These are phyloP conservation scores for Drosophila peninsularis DNA, from an alignment of 2,888 invertebrate species.

Conservation along the genomic window DNA sequence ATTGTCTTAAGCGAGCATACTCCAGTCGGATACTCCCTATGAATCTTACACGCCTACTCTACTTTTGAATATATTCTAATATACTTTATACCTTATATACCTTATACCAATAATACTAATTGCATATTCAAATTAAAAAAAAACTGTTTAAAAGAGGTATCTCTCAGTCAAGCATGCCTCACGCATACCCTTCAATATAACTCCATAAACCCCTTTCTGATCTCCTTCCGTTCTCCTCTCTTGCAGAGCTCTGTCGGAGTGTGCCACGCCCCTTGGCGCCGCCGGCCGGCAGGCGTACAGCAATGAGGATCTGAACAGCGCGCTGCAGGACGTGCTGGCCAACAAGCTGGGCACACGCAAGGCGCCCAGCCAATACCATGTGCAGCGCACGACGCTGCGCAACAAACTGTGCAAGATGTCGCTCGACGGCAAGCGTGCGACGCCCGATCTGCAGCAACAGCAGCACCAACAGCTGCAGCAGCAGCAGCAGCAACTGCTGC, in stretches of 20 bases:
- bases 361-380: constrained; percentile 97
- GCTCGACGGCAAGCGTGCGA: constrained; percentile 83
- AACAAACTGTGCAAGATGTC: constrained; percentile 96
- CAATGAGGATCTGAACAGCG: constrained; percentile 97
- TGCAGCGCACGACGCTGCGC: constrained; percentile 97
- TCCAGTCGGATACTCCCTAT: too few relatives aligned
- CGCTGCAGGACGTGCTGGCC: constrained; percentile 96
- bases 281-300: constrained; percentile 91
- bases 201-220: neutral
- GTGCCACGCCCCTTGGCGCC: constrained; percentile 85
- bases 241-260: constrained; percentile 88
- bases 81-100: too few relatives aligned
- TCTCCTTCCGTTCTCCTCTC: neutral
- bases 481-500: constrained; percentile 48
- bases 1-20: too few relatives aligned
- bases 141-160: too few relatives aligned
- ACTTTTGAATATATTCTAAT: too few relatives aligned
- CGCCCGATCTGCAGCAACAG: constrained; percentile 57
- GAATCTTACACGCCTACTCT: too few relatives aligned
- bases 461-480: constrained; percentile 42
- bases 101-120: too few relatives aligned
- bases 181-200: too few relatives aligned
- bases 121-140: too few relatives aligned
- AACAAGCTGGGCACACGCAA: constrained; percentile 96
- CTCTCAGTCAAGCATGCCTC: too few relatives aligned